These are phyloP conservation scores for Halichoerus grypus DNA, from an alignment of 2,113 vertebrate species.

Conservation along the genomic window DNA sequence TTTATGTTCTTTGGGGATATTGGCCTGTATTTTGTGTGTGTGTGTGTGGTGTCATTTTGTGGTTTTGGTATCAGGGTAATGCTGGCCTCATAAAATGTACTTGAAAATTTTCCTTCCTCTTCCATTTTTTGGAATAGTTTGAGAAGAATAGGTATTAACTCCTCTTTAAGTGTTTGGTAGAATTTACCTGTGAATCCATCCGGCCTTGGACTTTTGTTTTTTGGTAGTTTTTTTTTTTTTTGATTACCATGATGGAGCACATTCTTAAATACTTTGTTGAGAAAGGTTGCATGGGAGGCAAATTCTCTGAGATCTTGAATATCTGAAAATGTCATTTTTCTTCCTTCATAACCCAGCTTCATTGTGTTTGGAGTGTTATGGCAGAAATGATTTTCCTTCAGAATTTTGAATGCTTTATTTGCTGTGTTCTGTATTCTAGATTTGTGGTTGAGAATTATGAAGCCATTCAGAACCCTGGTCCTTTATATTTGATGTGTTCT, in stretches of 20 bases:
- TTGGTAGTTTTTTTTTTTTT: neutral
- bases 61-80: too few species aligned
- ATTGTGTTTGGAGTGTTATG: neutral
- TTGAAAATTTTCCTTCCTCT: too few species aligned
- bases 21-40: neutral
- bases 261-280: neutral
- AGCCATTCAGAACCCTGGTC: neutral
- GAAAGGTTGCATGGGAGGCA: neutral
- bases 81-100: too few species aligned
- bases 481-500: neutral
- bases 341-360: neutral
- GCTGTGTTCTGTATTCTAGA: neutral
- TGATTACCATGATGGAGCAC: neutral
- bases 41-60: neutral
- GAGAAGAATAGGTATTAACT: too few species aligned
- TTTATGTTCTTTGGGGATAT: neutral
- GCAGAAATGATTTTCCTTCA: neutral
- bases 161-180: too few species aligned
- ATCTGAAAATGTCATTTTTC: neutral
- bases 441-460: neutral
- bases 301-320: neutral
- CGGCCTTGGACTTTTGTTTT: too few species aligned
- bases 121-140: too few species aligned
- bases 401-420: neutral
- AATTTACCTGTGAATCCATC: too few species aligned